Percentiles rank a stretch among this genome's conserved stretches.
phyloP scores from a whole-genome alignment of 2,113 vertebrate genomes.

The Microcebus ravelobensis region DNA sequence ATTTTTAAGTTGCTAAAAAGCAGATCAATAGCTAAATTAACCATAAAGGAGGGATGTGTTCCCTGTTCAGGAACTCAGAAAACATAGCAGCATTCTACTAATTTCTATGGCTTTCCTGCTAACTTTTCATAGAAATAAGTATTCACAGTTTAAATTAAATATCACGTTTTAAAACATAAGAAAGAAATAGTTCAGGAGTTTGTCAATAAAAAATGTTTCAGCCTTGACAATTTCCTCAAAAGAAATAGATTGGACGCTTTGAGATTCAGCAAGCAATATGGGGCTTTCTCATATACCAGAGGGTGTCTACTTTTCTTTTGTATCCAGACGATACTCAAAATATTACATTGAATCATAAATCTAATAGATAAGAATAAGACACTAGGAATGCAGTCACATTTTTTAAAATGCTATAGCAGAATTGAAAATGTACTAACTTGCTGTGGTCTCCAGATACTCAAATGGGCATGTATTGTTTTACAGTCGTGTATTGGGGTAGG shows the following conservation, averaged over 20 bases:
- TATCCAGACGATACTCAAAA: background rate
- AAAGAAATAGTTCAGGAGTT: background rate
- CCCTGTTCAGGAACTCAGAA: background rate
- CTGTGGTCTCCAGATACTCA: background rate
- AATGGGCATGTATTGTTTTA: background rate
- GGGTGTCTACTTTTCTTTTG: background rate
- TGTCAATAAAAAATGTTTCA: background rate
- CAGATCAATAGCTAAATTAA: slow-evolving; percentile 2
- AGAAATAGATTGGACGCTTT: background rate
- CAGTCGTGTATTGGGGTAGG: background rate
- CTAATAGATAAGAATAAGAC: background rate
- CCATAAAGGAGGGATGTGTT: background rate
- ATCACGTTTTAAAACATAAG: background rate
- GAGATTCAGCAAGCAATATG: background rate
- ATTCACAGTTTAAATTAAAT: background rate
- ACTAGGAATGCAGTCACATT: background rate
- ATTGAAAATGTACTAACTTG: background rate
- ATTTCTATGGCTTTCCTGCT: background rate
- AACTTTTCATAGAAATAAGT: background rate
- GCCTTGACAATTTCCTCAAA: background rate
- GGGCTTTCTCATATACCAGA: background rate
- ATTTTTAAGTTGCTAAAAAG: background rate
- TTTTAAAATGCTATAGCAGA: background rate
- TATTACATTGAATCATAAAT: background rate
- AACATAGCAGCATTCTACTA: background rate